Evolutionary conservation across 2,797 vertebrate genomes (phyloP), one percentile per base, ranked within the genome.

Genomic region (Myripristis jacobus): DNA sequence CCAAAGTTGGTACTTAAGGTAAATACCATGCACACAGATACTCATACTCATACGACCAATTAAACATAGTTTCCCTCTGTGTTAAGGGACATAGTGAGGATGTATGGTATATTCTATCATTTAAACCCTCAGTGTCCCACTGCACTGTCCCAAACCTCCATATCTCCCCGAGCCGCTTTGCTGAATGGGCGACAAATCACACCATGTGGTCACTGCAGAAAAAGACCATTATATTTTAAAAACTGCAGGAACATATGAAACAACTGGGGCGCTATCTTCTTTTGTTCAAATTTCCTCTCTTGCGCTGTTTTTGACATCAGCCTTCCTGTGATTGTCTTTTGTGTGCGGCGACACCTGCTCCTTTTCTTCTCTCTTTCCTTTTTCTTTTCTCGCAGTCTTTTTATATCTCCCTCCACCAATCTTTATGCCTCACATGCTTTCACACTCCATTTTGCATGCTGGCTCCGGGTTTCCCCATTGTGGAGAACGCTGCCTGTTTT

Each of bases 401-500:
- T 81, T 77, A 75, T 78, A 59, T 80, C 72, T 78, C 60, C 70
- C 66, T 72, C 67, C 44, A 64, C 77, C 65, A 73, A 84, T 82
- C 79, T 80, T 85, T 81, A 78, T 88, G 80, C 79, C 70, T 79
- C 55, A 12, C 70, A 77, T 85, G 66, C 75, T 87, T 88, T 83
- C 86, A 87, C 85, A 85, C 81, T 83, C 76, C 88, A 87, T 89
- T 81, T 86, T 87, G 70, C 86, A 73, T 80, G 75, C 81, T 76
- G 84, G 71, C 82, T 84, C 66, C 53, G 74, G 79, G 83, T 83
- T 74, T 88, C 82, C 83, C 82, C 84, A 84, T 87, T 79, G 86
- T 83, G 80, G 83, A 66, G 81, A 88, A 71, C 83, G 89, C 85
- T 83, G 77, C 44, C 77, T 78, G 80, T 81, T 81, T 86, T 76